phyloP scores from a whole-genome alignment of 2,113 vertebrate species.

The Ophthalmolycus amberensis region DNA sequence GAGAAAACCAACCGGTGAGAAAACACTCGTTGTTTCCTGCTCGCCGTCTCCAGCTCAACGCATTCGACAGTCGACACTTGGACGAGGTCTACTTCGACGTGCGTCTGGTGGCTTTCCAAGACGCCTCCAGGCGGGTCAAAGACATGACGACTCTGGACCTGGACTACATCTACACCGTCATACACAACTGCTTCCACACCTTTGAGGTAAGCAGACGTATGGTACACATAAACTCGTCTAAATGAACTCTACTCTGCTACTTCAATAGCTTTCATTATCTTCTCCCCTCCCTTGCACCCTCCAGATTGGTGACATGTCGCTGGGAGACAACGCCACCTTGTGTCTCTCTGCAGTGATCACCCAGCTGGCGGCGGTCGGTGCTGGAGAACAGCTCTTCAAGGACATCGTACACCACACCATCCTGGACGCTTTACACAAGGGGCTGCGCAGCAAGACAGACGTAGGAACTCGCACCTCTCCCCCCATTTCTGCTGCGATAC shows the following conservation, averaged over 20 bases:
- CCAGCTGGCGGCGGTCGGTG: slow-evolving; percentile 80
- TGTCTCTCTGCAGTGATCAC: slow-evolving; percentile 88
- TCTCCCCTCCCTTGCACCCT: slow-evolving; percentile 13
- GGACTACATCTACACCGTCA: slow-evolving; percentile 86
- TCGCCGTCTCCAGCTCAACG: slow-evolving; percentile 86
- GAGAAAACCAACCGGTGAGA: neutral
- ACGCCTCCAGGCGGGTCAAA: slow-evolving; percentile 82
- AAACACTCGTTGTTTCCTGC: neutral
- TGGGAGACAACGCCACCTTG: slow-evolving; percentile 92
- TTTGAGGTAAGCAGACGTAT: slow-evolving; percentile 85
- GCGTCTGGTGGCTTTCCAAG: slow-evolving; percentile 91
- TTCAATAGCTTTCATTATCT: neutral
- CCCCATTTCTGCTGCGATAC: neutral
- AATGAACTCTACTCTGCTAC: neutral
- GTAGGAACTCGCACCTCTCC: slow-evolving; percentile 70
- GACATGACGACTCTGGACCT: slow-evolving; percentile 89
- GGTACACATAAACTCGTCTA: no score
- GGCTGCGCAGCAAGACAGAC: slow-evolving; percentile 91
- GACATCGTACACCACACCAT: slow-evolving; percentile 90
- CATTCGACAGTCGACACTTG: slow-evolving; percentile 92
- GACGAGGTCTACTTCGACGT: slow-evolving; percentile 95
- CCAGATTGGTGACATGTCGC: slow-evolving; percentile 95
- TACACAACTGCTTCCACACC: slow-evolving; percentile 96
- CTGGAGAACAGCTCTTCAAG: slow-evolving; percentile 87
- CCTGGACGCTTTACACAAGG: slow-evolving; percentile 88